Percentiles rank a stretch among this genome's conserved stretches.
These are phyloP conservation scores for Theristicus caerulescens DNA, from an alignment of 2,113 vertebrate species.

Conservation along the genomic window DNA sequence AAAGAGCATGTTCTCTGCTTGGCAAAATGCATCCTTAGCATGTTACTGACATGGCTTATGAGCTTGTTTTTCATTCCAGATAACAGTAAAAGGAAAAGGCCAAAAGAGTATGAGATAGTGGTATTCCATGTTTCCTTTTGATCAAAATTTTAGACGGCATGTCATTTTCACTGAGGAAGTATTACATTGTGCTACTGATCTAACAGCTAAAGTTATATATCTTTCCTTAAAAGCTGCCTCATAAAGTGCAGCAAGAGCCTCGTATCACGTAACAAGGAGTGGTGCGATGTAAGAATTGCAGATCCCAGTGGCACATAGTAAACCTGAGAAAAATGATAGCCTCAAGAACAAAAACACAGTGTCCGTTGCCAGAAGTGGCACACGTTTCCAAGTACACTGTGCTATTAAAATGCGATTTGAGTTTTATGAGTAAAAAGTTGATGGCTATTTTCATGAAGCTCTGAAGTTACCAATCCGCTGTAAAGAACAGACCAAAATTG, in stretches of 20 bases:
- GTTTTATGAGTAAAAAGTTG: background rate
- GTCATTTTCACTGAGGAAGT: background rate
- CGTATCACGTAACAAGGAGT: background rate
- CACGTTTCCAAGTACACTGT: background rate
- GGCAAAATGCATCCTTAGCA: constrained; percentile 59
- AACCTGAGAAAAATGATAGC: background rate
- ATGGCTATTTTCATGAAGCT: background rate
- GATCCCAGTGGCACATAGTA: constrained; percentile 8
- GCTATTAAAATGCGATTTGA: background rate
- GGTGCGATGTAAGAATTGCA: constrained; percentile 6
- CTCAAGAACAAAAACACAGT: background rate
- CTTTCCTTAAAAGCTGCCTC: constrained; percentile 12
- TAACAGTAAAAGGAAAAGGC: background rate
- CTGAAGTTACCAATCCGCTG: background rate
- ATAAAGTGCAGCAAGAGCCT: constrained; percentile 8
- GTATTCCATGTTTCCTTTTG: background rate
- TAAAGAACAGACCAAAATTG: background rate
- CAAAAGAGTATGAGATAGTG: background rate
- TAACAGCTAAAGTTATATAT: background rate
- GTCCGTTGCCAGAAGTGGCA: background rate
- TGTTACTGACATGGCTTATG: constrained; percentile 51
- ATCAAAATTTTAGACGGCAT: background rate
- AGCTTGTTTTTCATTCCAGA: constrained; percentile 22
- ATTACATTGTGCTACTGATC: background rate
- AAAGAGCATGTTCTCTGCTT: constrained; percentile 71